A percentile compares a stretch with the other conserved stretches of the same genome.
These are phyloP conservation scores for Hyles lineata DNA, from an alignment of 2,888 invertebrate species.

Conservation along the genomic window DNA sequence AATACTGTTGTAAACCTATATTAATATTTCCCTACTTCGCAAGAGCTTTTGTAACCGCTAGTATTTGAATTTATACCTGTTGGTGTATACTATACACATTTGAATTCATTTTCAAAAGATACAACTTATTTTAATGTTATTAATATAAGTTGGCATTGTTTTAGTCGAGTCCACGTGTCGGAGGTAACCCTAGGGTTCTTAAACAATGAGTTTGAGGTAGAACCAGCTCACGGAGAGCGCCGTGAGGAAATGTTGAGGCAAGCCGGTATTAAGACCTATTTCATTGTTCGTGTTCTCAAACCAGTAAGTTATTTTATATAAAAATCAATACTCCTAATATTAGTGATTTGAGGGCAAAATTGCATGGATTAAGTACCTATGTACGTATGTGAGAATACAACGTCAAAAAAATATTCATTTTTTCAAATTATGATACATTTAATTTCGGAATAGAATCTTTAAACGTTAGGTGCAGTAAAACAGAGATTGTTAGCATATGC, in stretches of 20 bases:
- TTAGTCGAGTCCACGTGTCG: constrained; percentile 96
- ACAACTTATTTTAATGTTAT: no score
- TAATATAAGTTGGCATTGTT: constrained; percentile 49
- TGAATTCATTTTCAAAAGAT: no score
- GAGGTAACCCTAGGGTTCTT: constrained; percentile 95
- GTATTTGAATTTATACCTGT: neutral
- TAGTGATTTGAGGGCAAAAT: neutral
- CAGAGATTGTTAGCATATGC: no score
- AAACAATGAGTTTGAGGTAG: constrained; percentile 96
- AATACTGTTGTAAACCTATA: neutral
- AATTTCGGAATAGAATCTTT: no score
- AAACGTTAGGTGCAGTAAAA: no score
- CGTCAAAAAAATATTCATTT: no score
- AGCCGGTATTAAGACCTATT: constrained; percentile 96
- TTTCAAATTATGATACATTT: no score
- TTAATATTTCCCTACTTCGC: neutral
- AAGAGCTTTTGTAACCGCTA: no score
- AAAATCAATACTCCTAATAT: neutral
- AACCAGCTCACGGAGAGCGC: constrained; percentile 94
- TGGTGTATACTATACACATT: no score
- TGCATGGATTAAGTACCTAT: neutral
- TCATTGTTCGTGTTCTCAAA: constrained; percentile 94
- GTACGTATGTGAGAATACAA: neutral
- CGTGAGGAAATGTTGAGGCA: constrained; percentile 95
- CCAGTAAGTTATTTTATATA: constrained; percentile 84